A percentile compares a stretch with the other conserved stretches of the same genome.
These are phyloP conservation scores for Sitodiplosis mosellana DNA, from an alignment of 1,140 invertebrate genomes.

Conservation along the genomic window DNA sequence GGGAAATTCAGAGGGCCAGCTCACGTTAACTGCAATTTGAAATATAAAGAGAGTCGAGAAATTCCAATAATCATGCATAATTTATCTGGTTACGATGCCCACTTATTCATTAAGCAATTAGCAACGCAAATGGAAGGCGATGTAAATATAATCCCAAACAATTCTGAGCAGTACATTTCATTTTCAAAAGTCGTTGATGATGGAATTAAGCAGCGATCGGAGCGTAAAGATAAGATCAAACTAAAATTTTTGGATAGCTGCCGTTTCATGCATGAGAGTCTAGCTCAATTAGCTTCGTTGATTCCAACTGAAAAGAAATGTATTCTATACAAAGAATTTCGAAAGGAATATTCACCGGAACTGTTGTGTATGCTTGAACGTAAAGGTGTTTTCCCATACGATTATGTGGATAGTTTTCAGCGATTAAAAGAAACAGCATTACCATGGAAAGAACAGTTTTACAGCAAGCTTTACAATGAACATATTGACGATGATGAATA, in stretches of 20 bases:
- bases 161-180: constrained; percentile 18
- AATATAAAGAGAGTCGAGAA: constrained; percentile 14
- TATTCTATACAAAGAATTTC: too few relatives aligned
- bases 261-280: constrained; percentile 13
- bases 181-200: constrained; percentile 8
- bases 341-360: too few relatives aligned
- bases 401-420: constrained; percentile 14
- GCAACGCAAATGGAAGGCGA: constrained; percentile 8
- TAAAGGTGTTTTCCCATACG: constrained; percentile 19
- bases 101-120: constrained; percentile 21
- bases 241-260: constrained; percentile 19
- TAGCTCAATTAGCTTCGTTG: constrained; percentile 9
- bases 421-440: constrained; percentile 16
- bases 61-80: constrained; percentile 23
- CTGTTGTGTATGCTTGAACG: not conserved
- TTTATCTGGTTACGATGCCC: constrained; percentile 16
- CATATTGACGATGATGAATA: constrained; percentile 20
- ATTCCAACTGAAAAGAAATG: too few relatives aligned
- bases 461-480: constrained; percentile 13
- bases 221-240: constrained; percentile 4
- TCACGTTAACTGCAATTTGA: constrained; percentile 20
- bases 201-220: not conserved
- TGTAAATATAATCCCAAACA: constrained; percentile 20
- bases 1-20: constrained; percentile 17
- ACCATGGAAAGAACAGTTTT: constrained; percentile 17